Conservation (phyloP, 1,140 invertebrate genomes). For the Anastrepha obliqua region DNA sequence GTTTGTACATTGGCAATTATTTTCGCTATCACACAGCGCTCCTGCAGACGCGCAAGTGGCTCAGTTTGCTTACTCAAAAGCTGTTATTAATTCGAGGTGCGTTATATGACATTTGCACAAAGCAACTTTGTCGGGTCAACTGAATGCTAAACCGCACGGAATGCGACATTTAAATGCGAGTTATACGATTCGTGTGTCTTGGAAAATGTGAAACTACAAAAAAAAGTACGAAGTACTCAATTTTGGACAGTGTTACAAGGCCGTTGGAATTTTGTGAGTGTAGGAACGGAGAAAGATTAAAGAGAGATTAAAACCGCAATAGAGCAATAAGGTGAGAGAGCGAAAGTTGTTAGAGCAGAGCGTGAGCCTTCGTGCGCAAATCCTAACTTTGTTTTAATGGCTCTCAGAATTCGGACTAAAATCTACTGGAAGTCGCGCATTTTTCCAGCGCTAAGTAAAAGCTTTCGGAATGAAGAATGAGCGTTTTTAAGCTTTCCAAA, state of each 20-base stretch:
- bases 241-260: slow-evolving; percentile 5
- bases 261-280: neutral
- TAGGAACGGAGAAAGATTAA: neutral
- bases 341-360: neutral
- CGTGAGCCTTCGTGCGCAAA: neutral
- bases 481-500: neutral
- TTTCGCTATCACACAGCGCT: too few relatives aligned
- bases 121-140: slow-evolving; percentile 13
- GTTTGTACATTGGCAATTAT: too few relatives aligned
- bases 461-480: slow-evolving; percentile 11
- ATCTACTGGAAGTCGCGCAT: neutral
- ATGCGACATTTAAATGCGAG: slow-evolving; percentile 25
- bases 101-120: neutral
- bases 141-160: neutral
- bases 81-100: too few relatives aligned
- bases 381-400: neutral
- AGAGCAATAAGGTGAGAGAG: neutral
- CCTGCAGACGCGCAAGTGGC: too few relatives aligned
- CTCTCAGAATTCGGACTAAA: slow-evolving; percentile 15
- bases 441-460: slow-evolving; percentile 11
- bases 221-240: neutral
- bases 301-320: neutral
- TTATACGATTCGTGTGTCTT: neutral
- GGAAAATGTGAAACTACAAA: neutral
- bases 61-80: too few relatives aligned